phyloP scores from a whole-genome alignment of 2,113 vertebrate genomes.

The Zosterops japonicus region DNA sequence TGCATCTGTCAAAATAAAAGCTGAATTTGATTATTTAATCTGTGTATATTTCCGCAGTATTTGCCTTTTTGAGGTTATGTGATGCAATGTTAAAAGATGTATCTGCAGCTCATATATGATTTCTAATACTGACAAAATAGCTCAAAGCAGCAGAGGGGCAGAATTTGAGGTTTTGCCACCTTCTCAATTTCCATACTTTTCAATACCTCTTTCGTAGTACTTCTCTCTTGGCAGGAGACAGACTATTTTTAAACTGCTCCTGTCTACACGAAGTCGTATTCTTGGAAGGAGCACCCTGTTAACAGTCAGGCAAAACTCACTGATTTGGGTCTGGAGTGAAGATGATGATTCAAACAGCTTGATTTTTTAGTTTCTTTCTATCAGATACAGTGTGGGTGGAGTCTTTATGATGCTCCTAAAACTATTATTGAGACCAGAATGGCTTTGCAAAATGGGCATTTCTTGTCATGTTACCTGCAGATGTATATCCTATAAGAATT shows the following conservation, averaged over 20 bases:
- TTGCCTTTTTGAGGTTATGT: neutral
- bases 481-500: neutral
- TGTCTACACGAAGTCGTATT: neutral
- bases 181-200: neutral
- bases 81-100: neutral
- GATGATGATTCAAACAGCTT: neutral
- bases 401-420: neutral
- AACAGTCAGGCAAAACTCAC: neutral
- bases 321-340: neutral
- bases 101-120: neutral
- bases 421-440: neutral
- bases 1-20: neutral
- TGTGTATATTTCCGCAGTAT: neutral
- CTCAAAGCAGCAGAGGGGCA: neutral
- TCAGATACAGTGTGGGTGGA: neutral
- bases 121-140: neutral
- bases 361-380: neutral
- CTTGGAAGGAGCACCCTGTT: neutral
- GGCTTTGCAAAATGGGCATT: neutral
- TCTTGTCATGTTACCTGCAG: neutral
- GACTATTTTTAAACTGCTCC: neutral
- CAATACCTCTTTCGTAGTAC: neutral
- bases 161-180: neutral
- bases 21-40: neutral
- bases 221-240: neutral